phyloP scores from a whole-genome alignment of 2,113 vertebrate species.

The Melanerpes formicivorus region DNA sequence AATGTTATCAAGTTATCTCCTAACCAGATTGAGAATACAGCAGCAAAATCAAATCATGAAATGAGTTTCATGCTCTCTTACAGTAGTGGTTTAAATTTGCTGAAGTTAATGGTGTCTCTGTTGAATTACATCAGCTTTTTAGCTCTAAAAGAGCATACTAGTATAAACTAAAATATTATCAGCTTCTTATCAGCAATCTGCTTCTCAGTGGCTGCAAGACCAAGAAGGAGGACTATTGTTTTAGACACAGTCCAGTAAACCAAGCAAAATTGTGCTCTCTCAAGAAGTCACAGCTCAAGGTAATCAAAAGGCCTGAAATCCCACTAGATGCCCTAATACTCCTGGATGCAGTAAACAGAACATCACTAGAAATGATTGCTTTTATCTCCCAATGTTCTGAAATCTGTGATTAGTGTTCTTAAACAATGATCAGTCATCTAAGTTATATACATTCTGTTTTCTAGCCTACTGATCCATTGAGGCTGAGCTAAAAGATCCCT shows the following conservation, averaged over 20 bases:
- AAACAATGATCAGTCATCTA: not conserved
- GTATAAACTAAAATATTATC: conserved; percentile 23
- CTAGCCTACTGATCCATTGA: not conserved
- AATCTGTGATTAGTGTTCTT: not conserved
- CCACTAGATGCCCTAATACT: not conserved
- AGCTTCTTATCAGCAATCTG: conserved; percentile 27
- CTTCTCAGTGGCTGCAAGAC: not conserved
- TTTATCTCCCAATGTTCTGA: not conserved
- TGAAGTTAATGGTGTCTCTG: conserved; percentile 43
- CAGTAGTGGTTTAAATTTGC: conserved; percentile 42
- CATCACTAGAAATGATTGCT: not conserved
- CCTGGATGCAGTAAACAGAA: not conserved
- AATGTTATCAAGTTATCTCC: conserved; percentile 46
- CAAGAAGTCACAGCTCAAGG: not conserved
- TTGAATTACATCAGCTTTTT: conserved; percentile 42
- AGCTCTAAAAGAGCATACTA: conserved; percentile 21
- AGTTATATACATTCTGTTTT: not conserved
- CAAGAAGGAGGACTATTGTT: not conserved
- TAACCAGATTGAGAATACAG: conserved; percentile 50
- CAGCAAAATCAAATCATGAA: conserved; percentile 55
- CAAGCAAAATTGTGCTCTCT: not conserved
- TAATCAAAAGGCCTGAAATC: not conserved
- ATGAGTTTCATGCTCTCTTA: conserved; percentile 50
- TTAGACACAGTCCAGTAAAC: not conserved
- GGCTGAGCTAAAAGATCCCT: not conserved